A percentile compares a stretch with the other conserved stretches of the same genome.
These are phyloP conservation scores for Geodia barretti DNA, from an alignment of 37 sponge, comb jelly and placozoan genomes.

Conservation along the genomic window DNA sequence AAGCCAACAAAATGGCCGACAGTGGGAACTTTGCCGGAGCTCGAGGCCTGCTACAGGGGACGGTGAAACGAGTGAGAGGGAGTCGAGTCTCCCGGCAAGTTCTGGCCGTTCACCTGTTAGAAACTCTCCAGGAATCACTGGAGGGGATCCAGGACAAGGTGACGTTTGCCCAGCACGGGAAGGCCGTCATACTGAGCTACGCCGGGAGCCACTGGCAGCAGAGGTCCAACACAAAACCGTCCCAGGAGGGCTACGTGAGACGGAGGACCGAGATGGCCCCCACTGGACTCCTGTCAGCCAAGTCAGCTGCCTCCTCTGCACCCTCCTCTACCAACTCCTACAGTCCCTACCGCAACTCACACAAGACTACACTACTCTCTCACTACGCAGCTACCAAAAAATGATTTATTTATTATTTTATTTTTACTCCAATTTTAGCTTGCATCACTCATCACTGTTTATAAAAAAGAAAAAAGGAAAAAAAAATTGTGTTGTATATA, in stretches of 20 bases:
- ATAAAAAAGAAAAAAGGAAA: too few species aligned
- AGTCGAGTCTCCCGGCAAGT: slow-evolving; percentile 18
- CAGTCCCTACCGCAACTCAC: neutral
- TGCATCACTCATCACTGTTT: too few species aligned
- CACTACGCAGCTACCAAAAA: neutral
- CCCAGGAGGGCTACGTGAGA: slow-evolving; percentile 7
- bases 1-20: slow-evolving; percentile 62
- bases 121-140: slow-evolving; percentile 64
- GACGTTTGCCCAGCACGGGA: slow-evolving; percentile 64
- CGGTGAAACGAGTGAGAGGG: slow-evolving; percentile 18
- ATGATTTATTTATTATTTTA: neutral
- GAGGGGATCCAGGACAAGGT: slow-evolving; percentile 57
- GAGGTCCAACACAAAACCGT: slow-evolving; percentile 55
- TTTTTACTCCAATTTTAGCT: too few species aligned
- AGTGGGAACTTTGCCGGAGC: slow-evolving; percentile 61
- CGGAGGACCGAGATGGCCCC: neutral
- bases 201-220: slow-evolving; percentile 78
- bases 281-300: neutral
- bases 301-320: neutral
- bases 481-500: too few species aligned
- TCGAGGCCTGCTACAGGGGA: slow-evolving; percentile 35
- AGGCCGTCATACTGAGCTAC: slow-evolving; percentile 54
- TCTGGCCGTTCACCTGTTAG: slow-evolving; percentile 54
- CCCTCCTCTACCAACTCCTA: neutral
- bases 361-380: neutral